A percentile compares a stretch with the other conserved stretches of the same genome.
These are phyloP conservation scores for Allochrocebus solatus DNA, from an alignment of 2,797 vertebrate species.

Conservation along the genomic window DNA sequence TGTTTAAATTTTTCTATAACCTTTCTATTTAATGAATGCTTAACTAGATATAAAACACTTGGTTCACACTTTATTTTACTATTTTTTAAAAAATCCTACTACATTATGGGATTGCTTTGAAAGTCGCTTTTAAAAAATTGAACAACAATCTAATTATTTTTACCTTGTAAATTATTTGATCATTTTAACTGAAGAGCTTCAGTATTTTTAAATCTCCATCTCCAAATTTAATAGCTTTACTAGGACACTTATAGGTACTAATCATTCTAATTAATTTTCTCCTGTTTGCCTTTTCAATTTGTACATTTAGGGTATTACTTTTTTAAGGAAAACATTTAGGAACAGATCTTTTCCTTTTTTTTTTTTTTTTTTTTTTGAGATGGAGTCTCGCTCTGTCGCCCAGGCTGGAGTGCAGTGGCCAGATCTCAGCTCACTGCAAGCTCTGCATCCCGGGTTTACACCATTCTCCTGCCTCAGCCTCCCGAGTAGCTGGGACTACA, in stretches of 20 bases:
- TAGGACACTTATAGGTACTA: not conserved
- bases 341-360: not conserved
- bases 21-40: not conserved
- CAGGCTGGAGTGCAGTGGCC: too few relatives aligned
- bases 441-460: too few relatives aligned
- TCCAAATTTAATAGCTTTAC: conserved; percentile 14
- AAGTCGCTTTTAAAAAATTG: not conserved
- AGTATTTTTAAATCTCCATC: not conserved
- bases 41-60: not conserved
- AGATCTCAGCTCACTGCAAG: too few relatives aligned
- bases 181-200: not conserved
- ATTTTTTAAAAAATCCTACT: not conserved
- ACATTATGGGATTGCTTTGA: not conserved
- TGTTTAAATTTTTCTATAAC: not conserved
- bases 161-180: not conserved
- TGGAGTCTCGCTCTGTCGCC: too few relatives aligned
- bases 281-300: not conserved
- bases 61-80: not conserved
- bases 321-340: not conserved
- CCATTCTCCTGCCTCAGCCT: too few relatives aligned
- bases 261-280: not conserved
- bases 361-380: too few relatives aligned
- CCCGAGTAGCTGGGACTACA: too few relatives aligned
- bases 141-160: conserved; percentile 3
- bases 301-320: not conserved